These are phyloP conservation scores for Argopecten irradians DNA, from an alignment of 1,140 invertebrate species.

Conservation along the genomic window DNA sequence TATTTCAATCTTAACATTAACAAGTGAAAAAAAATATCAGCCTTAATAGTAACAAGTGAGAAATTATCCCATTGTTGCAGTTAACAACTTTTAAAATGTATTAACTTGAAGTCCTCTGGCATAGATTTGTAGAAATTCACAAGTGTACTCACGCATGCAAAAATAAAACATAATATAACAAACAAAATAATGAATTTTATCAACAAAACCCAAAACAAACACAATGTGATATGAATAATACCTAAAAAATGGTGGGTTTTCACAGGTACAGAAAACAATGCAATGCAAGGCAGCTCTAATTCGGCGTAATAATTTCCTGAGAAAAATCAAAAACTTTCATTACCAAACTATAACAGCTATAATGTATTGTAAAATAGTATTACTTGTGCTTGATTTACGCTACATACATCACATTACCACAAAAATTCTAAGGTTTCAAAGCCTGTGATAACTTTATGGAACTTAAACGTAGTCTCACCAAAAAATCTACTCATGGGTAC, in stretches of 20 bases:
- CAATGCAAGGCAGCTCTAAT: conserved; percentile 13
- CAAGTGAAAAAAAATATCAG: no score
- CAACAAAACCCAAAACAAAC: not conserved
- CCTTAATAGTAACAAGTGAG: no score
- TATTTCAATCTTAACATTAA: no score
- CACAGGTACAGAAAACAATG: conserved; percentile 14
- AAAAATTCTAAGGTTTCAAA: no score
- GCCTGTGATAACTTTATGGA: no score
- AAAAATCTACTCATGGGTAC: no score
- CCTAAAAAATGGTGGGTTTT: not conserved
- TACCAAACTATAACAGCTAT: not conserved
- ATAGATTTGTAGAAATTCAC: not conserved
- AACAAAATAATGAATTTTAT: not conserved
- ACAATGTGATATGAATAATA: not conserved
- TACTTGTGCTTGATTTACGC: no score
- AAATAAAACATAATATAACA: not conserved
- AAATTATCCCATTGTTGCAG: no score
- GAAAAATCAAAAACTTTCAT: not conserved
- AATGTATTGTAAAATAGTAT: no score
- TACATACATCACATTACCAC: no score
- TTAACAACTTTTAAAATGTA: not conserved
- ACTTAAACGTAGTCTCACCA: no score
- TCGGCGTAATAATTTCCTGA: not conserved
- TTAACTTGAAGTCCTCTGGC: not conserved
- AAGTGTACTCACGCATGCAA: not conserved